Evolutionary conservation across 1,140 invertebrate genomes (phyloP).

Genomic region (Microplitis mediator): DNA sequence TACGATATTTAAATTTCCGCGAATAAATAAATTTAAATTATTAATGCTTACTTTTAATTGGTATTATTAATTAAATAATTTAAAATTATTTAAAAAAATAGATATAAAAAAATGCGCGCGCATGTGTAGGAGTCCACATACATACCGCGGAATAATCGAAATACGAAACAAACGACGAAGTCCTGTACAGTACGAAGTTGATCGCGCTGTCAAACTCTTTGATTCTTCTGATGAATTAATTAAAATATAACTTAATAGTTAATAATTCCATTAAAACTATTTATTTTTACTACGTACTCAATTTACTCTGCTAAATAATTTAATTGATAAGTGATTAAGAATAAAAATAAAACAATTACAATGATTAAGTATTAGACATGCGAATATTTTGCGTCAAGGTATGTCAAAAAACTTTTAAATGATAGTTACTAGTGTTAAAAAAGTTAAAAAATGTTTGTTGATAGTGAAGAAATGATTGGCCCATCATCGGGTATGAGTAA

Average conservation of each 20-base stretch:
- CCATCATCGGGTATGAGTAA: conserved; percentile 46
- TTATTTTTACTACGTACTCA: no score
- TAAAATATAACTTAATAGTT: neutral
- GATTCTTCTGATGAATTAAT: neutral
- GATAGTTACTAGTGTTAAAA: neutral
- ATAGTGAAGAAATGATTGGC: conserved; percentile 50
- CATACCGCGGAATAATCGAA: conserved; percentile 51
- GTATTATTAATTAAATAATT: no score
- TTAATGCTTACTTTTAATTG: no score
- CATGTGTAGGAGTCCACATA: conserved; percentile 28
- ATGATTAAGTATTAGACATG: no score
- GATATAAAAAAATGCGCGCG: neutral
- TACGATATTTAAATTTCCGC: no score
- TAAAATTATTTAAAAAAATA: no score
- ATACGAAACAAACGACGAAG: conserved; percentile 53
- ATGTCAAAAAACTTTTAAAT: conserved; percentile 5
- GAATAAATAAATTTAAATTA: no score
- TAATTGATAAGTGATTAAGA: no score
- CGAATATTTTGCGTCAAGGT: no score
- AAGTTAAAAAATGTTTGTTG: conserved; percentile 7
- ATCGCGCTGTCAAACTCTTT: conserved; percentile 32
- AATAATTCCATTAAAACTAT: no score
- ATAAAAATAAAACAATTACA: no score
- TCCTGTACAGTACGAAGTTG: conserved; percentile 35
- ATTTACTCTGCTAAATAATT: no score